Percentiles rank a stretch among this genome's conserved stretches.
These are phyloP conservation scores for Caenorhabditis japonica DNA, from an alignment of 2,888 invertebrate genomes.

Conservation along the genomic window DNA sequence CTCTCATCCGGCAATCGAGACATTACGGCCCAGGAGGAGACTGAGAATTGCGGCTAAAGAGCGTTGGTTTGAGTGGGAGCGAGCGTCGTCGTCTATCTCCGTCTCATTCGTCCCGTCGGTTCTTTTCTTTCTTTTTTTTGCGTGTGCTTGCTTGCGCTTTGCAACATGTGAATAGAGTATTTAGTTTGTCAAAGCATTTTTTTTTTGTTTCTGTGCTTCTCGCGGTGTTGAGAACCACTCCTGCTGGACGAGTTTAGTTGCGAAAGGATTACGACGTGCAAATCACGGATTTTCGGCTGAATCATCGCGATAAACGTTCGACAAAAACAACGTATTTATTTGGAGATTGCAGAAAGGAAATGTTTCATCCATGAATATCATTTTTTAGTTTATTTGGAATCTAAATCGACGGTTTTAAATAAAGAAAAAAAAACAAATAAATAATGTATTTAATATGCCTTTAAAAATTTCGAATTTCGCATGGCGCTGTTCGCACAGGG, in stretches of 20 bases:
- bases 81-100: conserved; percentile 2
- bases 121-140: conserved; percentile 34
- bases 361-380: no score
- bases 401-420: no score
- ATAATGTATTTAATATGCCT: no score
- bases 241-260: conserved; percentile 5
- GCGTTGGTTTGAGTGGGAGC: conserved; percentile 41
- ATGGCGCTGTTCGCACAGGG: no score
- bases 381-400: no score
- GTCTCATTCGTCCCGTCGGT: no score
- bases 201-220: conserved; percentile 16
- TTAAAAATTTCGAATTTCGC: no score
- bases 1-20: neutral
- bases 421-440: no score
- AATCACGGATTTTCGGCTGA: conserved; percentile 17
- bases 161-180: conserved; percentile 55
- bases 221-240: conserved; percentile 9
- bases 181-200: conserved; percentile 50
- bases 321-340: no score
- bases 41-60: conserved; percentile 36
- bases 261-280: conserved; percentile 33
- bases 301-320: no score
- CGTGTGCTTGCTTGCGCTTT: conserved; percentile 39
- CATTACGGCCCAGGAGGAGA: conserved; percentile 5
- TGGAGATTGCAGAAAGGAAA: no score